Conservation (phyloP, 2,797 vertebrate species). For the Buceros bicornis region DNA sequence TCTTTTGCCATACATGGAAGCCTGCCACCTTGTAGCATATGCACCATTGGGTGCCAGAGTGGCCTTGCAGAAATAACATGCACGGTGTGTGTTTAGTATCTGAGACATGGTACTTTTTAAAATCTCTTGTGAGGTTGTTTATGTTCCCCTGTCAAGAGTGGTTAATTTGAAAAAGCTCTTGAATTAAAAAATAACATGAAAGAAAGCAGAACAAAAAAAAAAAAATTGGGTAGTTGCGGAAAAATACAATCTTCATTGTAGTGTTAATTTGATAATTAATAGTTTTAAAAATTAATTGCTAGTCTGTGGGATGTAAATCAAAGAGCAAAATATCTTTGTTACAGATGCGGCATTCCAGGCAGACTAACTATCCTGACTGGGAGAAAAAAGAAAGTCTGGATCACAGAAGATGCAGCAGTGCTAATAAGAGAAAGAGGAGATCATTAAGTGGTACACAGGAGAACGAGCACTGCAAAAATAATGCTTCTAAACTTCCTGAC, state of each 20-base stretch:
- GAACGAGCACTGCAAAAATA: conserved; percentile 77
- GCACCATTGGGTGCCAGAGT: neutral
- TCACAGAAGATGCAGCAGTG: conserved; percentile 64
- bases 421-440: conserved; percentile 77
- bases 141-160: fast-evolving
- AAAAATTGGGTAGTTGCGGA: neutral
- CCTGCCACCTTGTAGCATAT: fast-evolving
- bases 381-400: conserved; percentile 80
- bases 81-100: fast-evolving
- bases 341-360: conserved; percentile 84
- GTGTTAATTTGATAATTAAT: neutral
- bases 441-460: conserved; percentile 83
- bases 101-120: fast-evolving
- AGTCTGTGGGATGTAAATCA: neutral
- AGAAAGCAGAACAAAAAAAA: neutral
- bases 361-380: conserved; percentile 74
- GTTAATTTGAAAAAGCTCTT: neutral
- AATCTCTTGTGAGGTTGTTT: neutral
- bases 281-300: neutral
- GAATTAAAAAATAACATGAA: neutral
- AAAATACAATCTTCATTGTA: neutral
- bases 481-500: conserved; percentile 68
- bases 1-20: too few species aligned
- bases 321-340: neutral
- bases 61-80: neutral